Evolutionary conservation across 2,113 vertebrate species (phyloP).

Genomic region (Prinia subflava): DNA sequence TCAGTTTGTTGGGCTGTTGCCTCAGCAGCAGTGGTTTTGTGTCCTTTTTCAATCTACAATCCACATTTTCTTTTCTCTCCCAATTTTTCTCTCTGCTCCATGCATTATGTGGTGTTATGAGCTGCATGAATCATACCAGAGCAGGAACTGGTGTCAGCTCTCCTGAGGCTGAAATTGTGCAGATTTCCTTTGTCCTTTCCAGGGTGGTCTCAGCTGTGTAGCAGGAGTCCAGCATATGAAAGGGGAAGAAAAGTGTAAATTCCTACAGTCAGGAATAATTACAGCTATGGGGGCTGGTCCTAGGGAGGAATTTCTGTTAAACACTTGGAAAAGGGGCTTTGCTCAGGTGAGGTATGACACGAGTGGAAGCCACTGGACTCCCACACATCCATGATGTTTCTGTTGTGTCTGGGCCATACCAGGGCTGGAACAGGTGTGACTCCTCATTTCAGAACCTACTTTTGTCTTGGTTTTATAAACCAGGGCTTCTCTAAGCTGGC

Average conservation of each 20-base stretch:
- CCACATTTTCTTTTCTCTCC: not conserved
- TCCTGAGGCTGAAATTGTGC: not conserved
- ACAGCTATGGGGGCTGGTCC: not conserved
- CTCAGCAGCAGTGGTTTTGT: not conserved
- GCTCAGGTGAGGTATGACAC: not conserved
- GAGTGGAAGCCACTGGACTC: not conserved
- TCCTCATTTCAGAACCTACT: not conserved
- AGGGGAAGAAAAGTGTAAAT: not conserved
- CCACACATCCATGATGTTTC: not conserved
- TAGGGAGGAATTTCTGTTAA: not conserved
- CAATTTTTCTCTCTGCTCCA: not conserved
- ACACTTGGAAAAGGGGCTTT: not conserved
- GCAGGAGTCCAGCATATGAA: not conserved
- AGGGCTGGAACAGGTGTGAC: not conserved
- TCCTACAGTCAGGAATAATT: not conserved
- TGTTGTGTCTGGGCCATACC: not conserved
- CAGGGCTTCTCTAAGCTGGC: not conserved
- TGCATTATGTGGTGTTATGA: not conserved
- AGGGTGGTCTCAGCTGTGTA: not conserved
- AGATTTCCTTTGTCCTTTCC: not conserved
- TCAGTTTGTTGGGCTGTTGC: not conserved
- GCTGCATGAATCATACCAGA: not conserved
- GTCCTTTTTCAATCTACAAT: not conserved
- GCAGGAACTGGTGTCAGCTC: not conserved
- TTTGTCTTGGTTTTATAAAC: not conserved